Evolutionary conservation across 2,888 invertebrate genomes (phyloP).

Genomic region (Beris chalybata): DNA sequence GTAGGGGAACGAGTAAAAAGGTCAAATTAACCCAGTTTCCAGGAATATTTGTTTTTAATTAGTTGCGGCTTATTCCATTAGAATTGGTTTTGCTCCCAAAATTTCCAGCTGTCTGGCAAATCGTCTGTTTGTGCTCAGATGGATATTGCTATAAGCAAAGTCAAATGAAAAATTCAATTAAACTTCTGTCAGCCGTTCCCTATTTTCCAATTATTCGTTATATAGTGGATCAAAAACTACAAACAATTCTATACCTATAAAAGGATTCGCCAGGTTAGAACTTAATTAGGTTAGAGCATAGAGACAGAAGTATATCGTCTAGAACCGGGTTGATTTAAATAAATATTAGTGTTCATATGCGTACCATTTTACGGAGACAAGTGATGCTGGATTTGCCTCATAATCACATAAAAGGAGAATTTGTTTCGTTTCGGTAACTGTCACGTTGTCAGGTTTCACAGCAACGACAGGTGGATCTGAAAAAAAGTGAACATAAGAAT

Average conservation of each 20-base stretch:
- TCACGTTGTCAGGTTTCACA: slow-evolving; percentile 73
- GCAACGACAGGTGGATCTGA: slow-evolving; percentile 84
- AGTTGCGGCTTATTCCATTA: slow-evolving; percentile 37
- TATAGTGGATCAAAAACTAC: background rate
- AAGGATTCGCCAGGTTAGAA: slow-evolving; percentile 13
- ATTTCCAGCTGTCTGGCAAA: slow-evolving; percentile 7
- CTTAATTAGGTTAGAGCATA: slow-evolving; percentile 15
- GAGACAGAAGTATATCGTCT: background rate
- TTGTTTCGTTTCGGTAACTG: slow-evolving; percentile 76
- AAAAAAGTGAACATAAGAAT: slow-evolving; percentile 41
- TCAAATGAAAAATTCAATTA: slow-evolving; percentile 38
- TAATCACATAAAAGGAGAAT: slow-evolving; percentile 78
- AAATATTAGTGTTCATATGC: slow-evolving; percentile 28
- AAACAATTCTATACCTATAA: background rate
- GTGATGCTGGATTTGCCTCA: slow-evolving; percentile 81
- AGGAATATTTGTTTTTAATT: slow-evolving; percentile 35
- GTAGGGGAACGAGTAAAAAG: background rate
- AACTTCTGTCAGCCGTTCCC: slow-evolving; percentile 3
- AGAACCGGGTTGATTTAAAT: background rate
- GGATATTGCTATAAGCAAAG: slow-evolving; percentile 26
- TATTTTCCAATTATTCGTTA: slow-evolving; percentile 1
- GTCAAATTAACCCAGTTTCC: background rate
- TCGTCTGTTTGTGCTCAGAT: slow-evolving; percentile 25
- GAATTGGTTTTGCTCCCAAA: slow-evolving; percentile 19
- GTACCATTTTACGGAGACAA: slow-evolving; percentile 77